Base-by-base conservation (phyloP, 2,113 vertebrate species). In the Chiloscyllium plagiosum region DNA sequence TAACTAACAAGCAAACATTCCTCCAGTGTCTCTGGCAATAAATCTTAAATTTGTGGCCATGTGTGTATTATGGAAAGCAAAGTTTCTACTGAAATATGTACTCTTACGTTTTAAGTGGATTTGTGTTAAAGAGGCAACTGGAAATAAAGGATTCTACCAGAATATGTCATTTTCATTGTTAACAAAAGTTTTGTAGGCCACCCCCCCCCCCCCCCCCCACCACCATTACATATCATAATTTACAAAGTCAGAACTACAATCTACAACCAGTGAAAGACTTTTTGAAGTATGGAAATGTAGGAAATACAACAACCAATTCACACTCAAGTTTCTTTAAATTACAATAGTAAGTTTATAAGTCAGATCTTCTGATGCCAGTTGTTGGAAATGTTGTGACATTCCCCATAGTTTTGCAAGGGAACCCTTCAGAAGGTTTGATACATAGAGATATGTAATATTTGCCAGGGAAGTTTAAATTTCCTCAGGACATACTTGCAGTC, bases 1-100 rank as follows among this genome's bases (percentile, higher is more conserved):
- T 95, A 52, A 4, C 15, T 47, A 95, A 76, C 94, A 95, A 95
- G 68, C 69, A 95, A 95, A 95, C 94, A 95, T 95, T 95, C 94
- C 69, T 72, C 37, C 69, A 76, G 69, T 72, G 72, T 95, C 69
- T 76, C 68, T 95, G 94, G 69, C 94, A 70, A 29, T 52, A 95
- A 42, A 72, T 72, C 69, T 95, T 52, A 95, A 95, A 29, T 26
- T 26, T 95, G 69, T 66, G 61, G 61, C 61, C 89, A 68, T 66
- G 61, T 68, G 61, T 66, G 61, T n/a, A 20, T 33, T 66, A 7
- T 93, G 89, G 17, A 95, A 72, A 95, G 12, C 50, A 95, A 95
- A 52, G 69, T 52, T 76, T 95, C 12, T 1, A 72, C 68, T 22
- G 50, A 95, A 95, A 29, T 72, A 95, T 95, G 94, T 95, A 19